phyloP scores from a whole-genome alignment of 2,113 vertebrate species.

The Pollachius pollachius region DNA sequence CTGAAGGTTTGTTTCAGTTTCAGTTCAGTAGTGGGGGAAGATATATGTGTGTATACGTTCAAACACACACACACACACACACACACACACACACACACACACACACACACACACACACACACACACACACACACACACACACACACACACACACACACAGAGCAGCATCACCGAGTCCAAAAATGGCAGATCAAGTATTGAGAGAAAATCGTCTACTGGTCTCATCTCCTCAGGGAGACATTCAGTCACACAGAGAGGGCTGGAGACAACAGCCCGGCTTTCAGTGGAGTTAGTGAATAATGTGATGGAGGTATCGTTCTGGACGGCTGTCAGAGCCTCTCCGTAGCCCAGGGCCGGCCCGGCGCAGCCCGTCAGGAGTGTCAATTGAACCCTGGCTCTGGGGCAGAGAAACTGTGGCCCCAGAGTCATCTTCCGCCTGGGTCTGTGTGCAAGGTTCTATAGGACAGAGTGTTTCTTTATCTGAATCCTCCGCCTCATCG shows the following conservation, averaged over 20 bases:
- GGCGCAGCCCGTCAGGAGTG: constrained; percentile 34
- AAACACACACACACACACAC: not conserved
- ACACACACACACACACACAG: too few relatives aligned
- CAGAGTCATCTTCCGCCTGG: constrained; percentile 8
- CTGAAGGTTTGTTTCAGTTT: too few relatives aligned
- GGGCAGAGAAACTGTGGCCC: not conserved
- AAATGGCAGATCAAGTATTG: not conserved
- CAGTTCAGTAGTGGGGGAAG: too few relatives aligned
- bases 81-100: too few relatives aligned
- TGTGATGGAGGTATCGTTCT: constrained; percentile 66
- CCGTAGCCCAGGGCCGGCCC: constrained; percentile 32
- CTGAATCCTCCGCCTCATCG: not conserved
- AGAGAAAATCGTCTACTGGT: not conserved
- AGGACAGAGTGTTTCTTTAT: constrained; percentile 22
- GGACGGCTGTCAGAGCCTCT: constrained; percentile 47
- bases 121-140: too few relatives aligned
- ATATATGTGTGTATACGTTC: not conserved
- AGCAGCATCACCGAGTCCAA: not conserved
- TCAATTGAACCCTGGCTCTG: constrained; percentile 25
- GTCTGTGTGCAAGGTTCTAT: constrained; percentile 29
- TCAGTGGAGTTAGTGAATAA: constrained; percentile 49
- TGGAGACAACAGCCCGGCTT: not conserved
- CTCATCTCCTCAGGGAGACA: not conserved
- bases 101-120: too few relatives aligned
- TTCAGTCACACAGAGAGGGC: not conserved